These are phyloP conservation scores for Leptinotarsa rubiginosa DNA, from an alignment of 2,888 invertebrate genomes.

Conservation along the genomic window DNA sequence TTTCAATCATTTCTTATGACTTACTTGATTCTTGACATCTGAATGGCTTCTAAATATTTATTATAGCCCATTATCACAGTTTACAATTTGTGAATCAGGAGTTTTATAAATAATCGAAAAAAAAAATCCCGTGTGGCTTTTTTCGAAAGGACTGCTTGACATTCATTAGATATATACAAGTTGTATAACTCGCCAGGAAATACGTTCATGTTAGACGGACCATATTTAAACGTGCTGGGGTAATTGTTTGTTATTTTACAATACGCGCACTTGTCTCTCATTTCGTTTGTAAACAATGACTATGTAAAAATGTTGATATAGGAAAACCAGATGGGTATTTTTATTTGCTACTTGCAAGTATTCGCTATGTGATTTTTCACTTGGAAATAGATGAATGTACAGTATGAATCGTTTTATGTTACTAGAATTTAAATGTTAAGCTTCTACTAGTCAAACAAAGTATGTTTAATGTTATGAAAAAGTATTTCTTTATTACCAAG, in stretches of 20 bases:
- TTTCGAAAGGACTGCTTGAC: neutral
- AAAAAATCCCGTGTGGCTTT: no score
- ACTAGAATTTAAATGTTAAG: slow-evolving; percentile 62
- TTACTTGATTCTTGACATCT: no score
- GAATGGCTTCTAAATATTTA: no score
- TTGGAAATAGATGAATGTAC: slow-evolving; percentile 57
- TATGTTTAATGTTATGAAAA: slow-evolving; percentile 62
- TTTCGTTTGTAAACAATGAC: slow-evolving; percentile 39
- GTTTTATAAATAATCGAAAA: no score
- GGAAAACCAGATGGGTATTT: slow-evolving; percentile 36
- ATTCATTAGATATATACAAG: neutral
- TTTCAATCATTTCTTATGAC: no score
- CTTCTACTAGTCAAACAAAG: slow-evolving; percentile 63
- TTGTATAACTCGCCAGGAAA: slow-evolving; percentile 1
- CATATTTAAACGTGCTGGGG: slow-evolving; percentile 4
- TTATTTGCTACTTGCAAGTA: slow-evolving; percentile 55
- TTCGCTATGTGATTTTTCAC: slow-evolving; percentile 62
- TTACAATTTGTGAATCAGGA: no score
- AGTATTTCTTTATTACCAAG: slow-evolving; percentile 62
- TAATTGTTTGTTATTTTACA: slow-evolving; percentile 35
- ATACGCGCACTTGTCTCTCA: slow-evolving; percentile 50
- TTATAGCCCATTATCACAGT: no score
- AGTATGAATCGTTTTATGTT: slow-evolving; percentile 62
- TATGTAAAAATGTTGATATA: slow-evolving; percentile 45
- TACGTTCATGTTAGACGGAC: slow-evolving; percentile 9